Evolutionary conservation across 2,888 invertebrate genomes (phyloP).

Genomic region (Saturnia pavonia): DNA sequence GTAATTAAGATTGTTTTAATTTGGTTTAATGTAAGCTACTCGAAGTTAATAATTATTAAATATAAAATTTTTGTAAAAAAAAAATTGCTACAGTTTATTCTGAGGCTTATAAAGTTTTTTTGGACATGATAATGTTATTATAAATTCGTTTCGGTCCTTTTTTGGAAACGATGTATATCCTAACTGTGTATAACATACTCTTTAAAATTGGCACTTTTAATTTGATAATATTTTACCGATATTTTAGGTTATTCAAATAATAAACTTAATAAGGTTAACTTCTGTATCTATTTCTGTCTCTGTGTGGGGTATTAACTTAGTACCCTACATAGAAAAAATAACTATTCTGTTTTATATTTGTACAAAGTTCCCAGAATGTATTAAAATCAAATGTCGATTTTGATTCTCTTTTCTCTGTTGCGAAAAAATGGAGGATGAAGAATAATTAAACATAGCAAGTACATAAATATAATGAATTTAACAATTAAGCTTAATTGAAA

Average conservation of each 20-base stretch:
- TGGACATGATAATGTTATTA: background rate
- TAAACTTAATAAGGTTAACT: too few relatives aligned
- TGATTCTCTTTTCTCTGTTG: background rate
- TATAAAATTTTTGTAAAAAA: background rate
- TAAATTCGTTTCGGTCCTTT: background rate
- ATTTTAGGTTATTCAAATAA: background rate
- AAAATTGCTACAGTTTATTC: background rate
- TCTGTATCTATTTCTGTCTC: too few relatives aligned
- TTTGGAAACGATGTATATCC: background rate
- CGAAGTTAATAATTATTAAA: background rate
- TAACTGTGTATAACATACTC: too few relatives aligned
- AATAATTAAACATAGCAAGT: background rate
- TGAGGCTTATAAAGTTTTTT: background rate
- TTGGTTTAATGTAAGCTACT: background rate
- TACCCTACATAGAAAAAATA: too few relatives aligned
- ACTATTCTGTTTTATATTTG: too few relatives aligned
- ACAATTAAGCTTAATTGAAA: background rate
- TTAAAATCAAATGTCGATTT: background rate
- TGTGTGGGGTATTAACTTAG: too few relatives aligned
- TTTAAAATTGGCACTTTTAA: too few relatives aligned
- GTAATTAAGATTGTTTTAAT: constrained; percentile 1
- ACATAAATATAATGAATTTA: background rate
- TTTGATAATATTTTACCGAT: background rate
- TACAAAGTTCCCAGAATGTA: background rate
- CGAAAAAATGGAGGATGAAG: too few relatives aligned